Base-by-base conservation (phyloP, 2,113 vertebrate genomes). In the Gallinago paraguaiae region DNA sequence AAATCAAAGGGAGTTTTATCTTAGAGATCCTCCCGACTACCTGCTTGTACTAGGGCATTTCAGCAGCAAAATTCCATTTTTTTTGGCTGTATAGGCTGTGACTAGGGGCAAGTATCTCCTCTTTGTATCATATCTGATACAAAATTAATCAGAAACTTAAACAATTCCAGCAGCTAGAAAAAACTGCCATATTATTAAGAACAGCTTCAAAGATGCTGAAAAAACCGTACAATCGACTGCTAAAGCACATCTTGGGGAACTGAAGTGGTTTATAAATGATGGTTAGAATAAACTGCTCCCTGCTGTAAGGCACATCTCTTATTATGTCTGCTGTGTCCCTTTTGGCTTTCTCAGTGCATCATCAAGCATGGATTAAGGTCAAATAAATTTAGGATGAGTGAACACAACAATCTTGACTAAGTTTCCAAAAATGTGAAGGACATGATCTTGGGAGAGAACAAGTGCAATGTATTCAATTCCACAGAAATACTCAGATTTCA, bases 311-410 rank as follows among this genome's bases (percentile, higher is more conserved):
- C 82, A 92, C 85, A 84, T 93, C 79, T 88, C 91, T 96, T 94
- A 56, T 85, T 95, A 90, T 86, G 83, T 79, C 69, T 60, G 68
- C 67, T 71, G 3, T 63, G 61, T 88, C 84, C 76, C 57, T 79
- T 80, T 90, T 10, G 88, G 93, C 95, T 96, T 91, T 76, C 72
- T 90, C 77, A 92, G 80, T 93, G 90, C 90, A 97, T 85, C 70
- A 86, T 86, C 79, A 91, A 92, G 84, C 93, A 92, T 59, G 86
- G 80, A 91, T 87, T 91, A 97, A 96, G 93, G 96, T 97, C 94
- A 92, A 43, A 24, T 93, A 69, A 9, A 86, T 94, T 91, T 95
- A 70, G 72, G 85, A 71, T 93, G 88, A 97, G 35, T 63, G 65
- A 91, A 84, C 33, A 65, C 25, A 28, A 90, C 84, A 90, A 68